Base-by-base conservation (phyloP, 2,888 invertebrate genomes). In the Chloroclystis v-ata region DNA sequence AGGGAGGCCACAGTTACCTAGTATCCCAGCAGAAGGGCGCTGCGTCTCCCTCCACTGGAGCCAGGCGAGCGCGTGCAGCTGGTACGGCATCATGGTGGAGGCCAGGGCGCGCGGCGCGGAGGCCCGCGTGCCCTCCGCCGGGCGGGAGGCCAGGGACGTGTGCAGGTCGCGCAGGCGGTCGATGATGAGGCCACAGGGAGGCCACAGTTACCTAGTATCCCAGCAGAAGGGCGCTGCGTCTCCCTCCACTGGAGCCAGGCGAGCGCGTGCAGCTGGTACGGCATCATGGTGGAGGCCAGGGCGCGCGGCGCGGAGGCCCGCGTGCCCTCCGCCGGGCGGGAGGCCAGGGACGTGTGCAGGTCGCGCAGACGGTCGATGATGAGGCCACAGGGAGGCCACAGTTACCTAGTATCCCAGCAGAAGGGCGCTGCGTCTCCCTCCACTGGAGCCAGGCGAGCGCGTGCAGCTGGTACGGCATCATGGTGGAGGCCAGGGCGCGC, bases 11-110 rank as follows among this genome's bases (percentile, higher is more conserved):
- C n/a, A n/a, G 10, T 46, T 45, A 90, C 95, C 95, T 39, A 98
- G 88, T 59, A 98, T 94, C 9, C 98, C 98, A 0, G 97, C 97
- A 26, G 92, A 81, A 0, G 95, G 95, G 41, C 91, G 92, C 74
- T 96, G 95, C n/a, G 87, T 86, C 82, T 98, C 98, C 12, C 98
- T 84, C 97, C 97, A 98, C 11, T n/a, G n/a, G 94, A 66, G 6
- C 89, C 92, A 1, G 89, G 89, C 65, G 92, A 89, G 59, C 92
- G 91, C 0, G 92, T 94, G 26, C 55, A 91, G 90, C 87, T n/a
- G n/a, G n/a, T n/a, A n/a, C n/a, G n/a, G n/a, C n/a, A n/a, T n/a
- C n/a, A n/a, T n/a, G n/a, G n/a, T n/a, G n/a, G n/a, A n/a, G n/a
- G n/a, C n/a, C 82, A 94, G 79, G 1, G 94, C 94, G 20, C 69